Conservation (phyloP, 2,797 vertebrate species). For the Phalanger gymnotis region DNA sequence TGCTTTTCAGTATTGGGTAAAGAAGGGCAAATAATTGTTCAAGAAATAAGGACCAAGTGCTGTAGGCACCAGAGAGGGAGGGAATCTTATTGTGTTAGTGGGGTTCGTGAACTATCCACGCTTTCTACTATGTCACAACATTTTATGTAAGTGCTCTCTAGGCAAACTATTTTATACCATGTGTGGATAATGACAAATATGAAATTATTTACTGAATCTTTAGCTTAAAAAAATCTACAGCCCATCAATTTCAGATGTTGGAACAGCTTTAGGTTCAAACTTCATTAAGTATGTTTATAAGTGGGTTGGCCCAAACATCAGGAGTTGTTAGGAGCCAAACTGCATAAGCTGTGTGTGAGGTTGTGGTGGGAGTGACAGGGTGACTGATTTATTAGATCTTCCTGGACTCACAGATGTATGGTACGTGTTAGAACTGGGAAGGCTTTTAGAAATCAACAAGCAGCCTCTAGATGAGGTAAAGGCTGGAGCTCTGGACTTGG, state of each 20-base stretch:
- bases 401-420: background rate
- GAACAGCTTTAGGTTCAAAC: background rate
- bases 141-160: constrained; percentile 39
- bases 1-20: background rate
- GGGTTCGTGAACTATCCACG: constrained; percentile 4
- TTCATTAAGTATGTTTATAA: constrained; percentile 22
- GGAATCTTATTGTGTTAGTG: background rate
- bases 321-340: background rate
- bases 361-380: background rate
- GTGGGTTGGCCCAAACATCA: constrained; percentile 13
- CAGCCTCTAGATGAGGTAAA: background rate
- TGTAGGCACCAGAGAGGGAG: background rate
- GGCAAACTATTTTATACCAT: background rate
- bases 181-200: background rate
- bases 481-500: background rate
- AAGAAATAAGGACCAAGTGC: background rate
- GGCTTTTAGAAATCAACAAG: background rate
- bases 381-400: background rate
- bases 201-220: background rate
- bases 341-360: background rate
- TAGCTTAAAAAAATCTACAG: constrained; percentile 4
- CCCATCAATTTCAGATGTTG: constrained; percentile 18
- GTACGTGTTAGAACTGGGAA: background rate
- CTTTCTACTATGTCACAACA: constrained; percentile 25
- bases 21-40: background rate